phyloP scores from a whole-genome alignment of 2,888 invertebrate species.

The Anthrax anthrax region DNA sequence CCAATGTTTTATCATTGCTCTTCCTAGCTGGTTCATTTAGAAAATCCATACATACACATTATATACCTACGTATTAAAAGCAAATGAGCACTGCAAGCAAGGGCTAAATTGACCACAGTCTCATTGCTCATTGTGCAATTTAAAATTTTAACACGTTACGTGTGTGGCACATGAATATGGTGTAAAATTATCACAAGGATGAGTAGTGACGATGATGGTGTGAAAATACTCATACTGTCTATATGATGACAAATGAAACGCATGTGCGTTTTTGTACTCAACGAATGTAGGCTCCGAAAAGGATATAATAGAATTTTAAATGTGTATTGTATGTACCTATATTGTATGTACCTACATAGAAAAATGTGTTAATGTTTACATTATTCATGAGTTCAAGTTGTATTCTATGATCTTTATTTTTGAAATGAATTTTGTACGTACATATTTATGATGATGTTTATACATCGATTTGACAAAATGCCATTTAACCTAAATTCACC shows the following conservation, averaged over 20 bases:
- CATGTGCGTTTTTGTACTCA: not conserved
- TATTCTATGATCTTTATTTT: too few species aligned
- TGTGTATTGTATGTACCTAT: too few species aligned
- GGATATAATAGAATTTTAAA: too few species aligned
- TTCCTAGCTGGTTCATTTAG: not conserved
- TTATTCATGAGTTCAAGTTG: too few species aligned
- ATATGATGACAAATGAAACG: not conserved
- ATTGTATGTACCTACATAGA: too few species aligned
- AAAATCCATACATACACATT: too few species aligned
- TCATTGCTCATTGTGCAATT: not conserved
- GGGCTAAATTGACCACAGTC: constrained; percentile 1
- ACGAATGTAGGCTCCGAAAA: too few species aligned
- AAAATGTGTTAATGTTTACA: too few species aligned
- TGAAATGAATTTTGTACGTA: not conserved
- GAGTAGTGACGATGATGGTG: too few species aligned
- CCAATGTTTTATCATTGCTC: not conserved
- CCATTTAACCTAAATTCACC: not conserved
- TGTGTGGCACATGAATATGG: too few species aligned
- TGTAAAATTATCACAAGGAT: too few species aligned
- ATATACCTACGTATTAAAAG: not conserved
- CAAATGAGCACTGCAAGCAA: not conserved
- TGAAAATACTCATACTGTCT: too few species aligned
- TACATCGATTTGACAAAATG: not conserved
- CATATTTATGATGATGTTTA: not conserved
- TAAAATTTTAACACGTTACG: not conserved